Evolutionary conservation across 1,140 invertebrate genomes (phyloP).

Genomic region (Bombus superbus): DNA sequence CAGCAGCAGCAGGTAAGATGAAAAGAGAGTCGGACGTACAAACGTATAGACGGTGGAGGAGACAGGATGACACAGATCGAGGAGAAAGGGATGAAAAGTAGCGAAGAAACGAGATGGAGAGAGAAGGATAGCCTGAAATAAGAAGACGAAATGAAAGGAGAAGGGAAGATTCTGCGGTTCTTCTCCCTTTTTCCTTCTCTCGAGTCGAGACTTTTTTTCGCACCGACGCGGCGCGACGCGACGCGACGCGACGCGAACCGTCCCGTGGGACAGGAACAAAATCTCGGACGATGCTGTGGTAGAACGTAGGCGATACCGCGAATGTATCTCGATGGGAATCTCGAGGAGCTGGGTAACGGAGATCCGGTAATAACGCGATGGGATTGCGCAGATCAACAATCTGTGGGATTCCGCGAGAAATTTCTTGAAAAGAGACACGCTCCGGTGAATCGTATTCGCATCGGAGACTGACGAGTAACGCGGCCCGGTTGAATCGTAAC

Average conservation of each 20-base stretch:
- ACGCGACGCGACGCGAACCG: background rate
- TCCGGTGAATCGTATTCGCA: background rate
- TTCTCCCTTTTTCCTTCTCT: background rate
- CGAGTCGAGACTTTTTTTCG: background rate
- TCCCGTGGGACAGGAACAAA: slow-evolving; percentile 39
- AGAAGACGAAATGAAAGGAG: slow-evolving; percentile 22
- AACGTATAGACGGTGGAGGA: slow-evolving; percentile 4
- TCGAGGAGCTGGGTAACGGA: slow-evolving; percentile 16
- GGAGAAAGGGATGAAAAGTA: slow-evolving; percentile 16
- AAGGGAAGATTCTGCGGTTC: background rate
- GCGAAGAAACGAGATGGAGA: background rate
- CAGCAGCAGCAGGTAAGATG: background rate
- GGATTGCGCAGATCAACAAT: slow-evolving; percentile 26
- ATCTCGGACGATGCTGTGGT: slow-evolving; percentile 32
- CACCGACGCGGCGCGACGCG: background rate
- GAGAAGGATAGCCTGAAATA: slow-evolving; percentile 27
- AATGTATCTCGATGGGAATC: slow-evolving; percentile 32
- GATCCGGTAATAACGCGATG: slow-evolving; percentile 34
- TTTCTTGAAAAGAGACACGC: slow-evolving; percentile 16
- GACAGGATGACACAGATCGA: slow-evolving; percentile 16
- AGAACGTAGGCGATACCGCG: background rate
- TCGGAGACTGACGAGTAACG: background rate
- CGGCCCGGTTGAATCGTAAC: background rate
- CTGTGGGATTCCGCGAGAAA: slow-evolving; percentile 8
- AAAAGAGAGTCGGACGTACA: slow-evolving; percentile 21